Evolutionary conservation across 1,140 invertebrate species (phyloP), one percentile per base, ranked within the genome.

Genomic region (Notospermus geniculatus): DNA sequence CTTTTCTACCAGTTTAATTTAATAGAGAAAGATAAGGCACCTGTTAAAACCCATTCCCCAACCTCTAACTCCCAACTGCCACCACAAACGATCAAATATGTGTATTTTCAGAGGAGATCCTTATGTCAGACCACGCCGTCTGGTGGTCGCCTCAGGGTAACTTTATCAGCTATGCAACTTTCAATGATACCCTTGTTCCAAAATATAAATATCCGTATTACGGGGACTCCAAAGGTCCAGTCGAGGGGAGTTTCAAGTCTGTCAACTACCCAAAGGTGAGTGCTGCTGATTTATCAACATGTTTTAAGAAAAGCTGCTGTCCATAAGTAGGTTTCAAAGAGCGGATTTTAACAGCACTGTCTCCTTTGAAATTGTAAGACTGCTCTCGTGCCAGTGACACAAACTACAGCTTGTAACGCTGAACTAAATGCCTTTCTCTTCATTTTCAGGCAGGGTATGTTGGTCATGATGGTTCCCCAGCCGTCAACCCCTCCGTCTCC

Each of bases 101-200:
- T 41, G 57, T 28, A 55, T 57, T 84, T 85, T 61, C 83, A 96
- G 94, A 94, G 80, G 93, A 97, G 83, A 90, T 97, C 54, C 83
- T 97, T 43, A 86, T 85, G 19, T 86, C 86, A 36, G 88, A 90
- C 66, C 86, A 88, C 63, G 93, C 94, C 9, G 78, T 95, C 45
- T 97, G 93, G 93, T 90, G 94, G 85, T 92, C 92, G 15, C 85
- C 87, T 13, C 88, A 93, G 73, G 91, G 92, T 0, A 87, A 88
- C 57, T 86, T 89, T 83, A 85, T 97, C 71, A 83, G 92, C 17
- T 97, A 91, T 71, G 91, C 91, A 0, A 88, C 88, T 1, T 95
- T 96, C 80, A 94, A 97, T 80, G 93, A 97, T 79, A 89, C 87
- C 0, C 72, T 88, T 22, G 93, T 97, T 0, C 88, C 89, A 58